Evolutionary conservation across 2,113 vertebrate genomes (phyloP).

Genomic region (Dissostichus mawsoni): DNA sequence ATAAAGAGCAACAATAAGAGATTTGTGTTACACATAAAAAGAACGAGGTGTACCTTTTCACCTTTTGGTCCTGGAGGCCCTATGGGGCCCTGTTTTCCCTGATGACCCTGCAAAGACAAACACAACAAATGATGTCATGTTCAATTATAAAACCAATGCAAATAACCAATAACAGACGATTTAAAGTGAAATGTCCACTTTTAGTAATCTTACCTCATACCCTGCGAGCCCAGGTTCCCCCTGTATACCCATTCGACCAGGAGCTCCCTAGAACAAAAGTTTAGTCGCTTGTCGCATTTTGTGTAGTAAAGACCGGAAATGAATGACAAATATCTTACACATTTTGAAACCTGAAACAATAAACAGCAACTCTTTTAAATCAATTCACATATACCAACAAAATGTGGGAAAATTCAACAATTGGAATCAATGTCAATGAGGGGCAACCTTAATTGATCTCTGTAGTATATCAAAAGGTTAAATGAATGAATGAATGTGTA

Average conservation of each 20-base stretch:
- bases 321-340: no score
- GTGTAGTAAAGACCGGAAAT: no score
- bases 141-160: neutral
- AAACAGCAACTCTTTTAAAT: no score
- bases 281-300: no score
- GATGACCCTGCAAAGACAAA: conserved; percentile 88
- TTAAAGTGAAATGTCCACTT: neutral
- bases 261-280: conserved; percentile 86
- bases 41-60: conserved; percentile 89
- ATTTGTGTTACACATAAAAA: conserved; percentile 15
- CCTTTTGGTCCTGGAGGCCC: conserved; percentile 94
- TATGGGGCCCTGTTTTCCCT: conserved; percentile 88
- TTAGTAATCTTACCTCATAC: conserved; percentile 87
- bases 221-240: conserved; percentile 94
- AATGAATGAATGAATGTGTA: conserved; percentile 11
- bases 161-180: neutral
- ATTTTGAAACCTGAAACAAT: no score
- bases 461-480: neutral
- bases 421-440: neutral
- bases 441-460: no score
- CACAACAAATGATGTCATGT: neutral
- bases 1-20: neutral
- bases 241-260: conserved; percentile 94
- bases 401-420: no score
- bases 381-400: no score